These are phyloP conservation scores for Leptinotarsa lineolata DNA, from an alignment of 1,140 invertebrate genomes.

Conservation along the genomic window DNA sequence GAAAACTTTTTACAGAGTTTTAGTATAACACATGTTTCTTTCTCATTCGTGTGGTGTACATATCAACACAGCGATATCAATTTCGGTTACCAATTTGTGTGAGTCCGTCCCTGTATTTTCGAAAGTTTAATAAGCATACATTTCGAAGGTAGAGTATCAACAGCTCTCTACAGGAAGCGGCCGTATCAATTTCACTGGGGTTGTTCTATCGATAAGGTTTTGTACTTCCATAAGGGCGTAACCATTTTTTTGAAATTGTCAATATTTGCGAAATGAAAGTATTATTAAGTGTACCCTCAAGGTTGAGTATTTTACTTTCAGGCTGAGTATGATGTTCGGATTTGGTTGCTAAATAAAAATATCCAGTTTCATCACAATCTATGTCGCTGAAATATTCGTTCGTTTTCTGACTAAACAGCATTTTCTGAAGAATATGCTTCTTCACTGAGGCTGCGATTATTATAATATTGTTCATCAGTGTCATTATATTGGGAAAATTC, in stretches of 20 bases:
- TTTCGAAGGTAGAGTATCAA: too few species aligned
- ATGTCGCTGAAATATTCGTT: too few species aligned
- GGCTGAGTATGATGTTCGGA: too few species aligned
- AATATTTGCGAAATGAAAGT: background rate
- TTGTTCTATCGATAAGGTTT: background rate
- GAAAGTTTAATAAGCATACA: too few species aligned
- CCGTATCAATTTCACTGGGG: background rate
- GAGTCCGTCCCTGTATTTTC: too few species aligned
- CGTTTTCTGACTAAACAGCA: background rate
- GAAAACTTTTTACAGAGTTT: background rate
- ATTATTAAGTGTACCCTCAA: background rate
- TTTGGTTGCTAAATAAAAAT: too few species aligned
- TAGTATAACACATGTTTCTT: conserved; percentile 29
- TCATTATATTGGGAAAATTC: too few species aligned
- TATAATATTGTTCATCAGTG: too few species aligned
- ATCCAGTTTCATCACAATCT: too few species aligned
- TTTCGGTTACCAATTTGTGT: too few species aligned
- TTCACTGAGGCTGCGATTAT: too few species aligned
- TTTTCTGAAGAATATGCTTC: background rate
- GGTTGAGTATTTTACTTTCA: background rate
- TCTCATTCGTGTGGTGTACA: conserved; percentile 47
- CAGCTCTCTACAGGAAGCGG: background rate
- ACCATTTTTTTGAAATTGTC: background rate
- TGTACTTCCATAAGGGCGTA: background rate
- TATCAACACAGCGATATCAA: background rate